Evolutionary conservation across 2,113 vertebrate species (phyloP).

Genomic region (Craseonycteris thonglongyai): DNA sequence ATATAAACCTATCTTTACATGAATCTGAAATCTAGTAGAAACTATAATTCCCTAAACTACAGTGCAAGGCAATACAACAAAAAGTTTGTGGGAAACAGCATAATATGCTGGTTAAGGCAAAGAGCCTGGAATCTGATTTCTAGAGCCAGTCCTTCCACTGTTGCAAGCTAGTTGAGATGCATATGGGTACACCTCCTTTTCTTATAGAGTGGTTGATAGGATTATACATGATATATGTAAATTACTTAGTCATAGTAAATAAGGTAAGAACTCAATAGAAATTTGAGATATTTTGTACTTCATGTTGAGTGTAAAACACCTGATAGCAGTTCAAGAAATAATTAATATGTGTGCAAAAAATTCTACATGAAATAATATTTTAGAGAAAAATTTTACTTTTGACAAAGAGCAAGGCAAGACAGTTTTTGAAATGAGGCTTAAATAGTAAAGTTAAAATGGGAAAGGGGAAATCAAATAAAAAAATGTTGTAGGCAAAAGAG

Average conservation of each 20-base stretch:
- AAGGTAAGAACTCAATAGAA: background rate
- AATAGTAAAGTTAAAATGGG: background rate
- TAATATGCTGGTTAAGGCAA: background rate
- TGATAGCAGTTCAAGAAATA: background rate
- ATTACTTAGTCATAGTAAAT: background rate
- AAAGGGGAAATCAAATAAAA: background rate
- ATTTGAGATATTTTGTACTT: background rate
- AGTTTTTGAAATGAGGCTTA: slow-evolving; percentile 1
- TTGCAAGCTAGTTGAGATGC: background rate
- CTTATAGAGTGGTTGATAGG: background rate
- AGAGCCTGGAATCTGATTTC: background rate
- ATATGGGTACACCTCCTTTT: too few relatives aligned
- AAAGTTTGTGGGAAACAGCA: background rate
- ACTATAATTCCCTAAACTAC: background rate
- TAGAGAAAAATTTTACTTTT: background rate
- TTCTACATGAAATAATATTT: background rate
- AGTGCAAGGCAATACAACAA: background rate
- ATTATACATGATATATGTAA: background rate
- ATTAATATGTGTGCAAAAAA: background rate
- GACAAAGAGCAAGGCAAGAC: background rate
- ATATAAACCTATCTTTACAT: background rate
- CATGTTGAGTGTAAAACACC: background rate
- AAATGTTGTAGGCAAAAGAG: background rate
- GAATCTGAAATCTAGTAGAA: background rate
- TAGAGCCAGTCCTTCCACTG: background rate